phyloP scores from a whole-genome alignment of 2,113 vertebrate species.

The Pogona vitticeps region DNA sequence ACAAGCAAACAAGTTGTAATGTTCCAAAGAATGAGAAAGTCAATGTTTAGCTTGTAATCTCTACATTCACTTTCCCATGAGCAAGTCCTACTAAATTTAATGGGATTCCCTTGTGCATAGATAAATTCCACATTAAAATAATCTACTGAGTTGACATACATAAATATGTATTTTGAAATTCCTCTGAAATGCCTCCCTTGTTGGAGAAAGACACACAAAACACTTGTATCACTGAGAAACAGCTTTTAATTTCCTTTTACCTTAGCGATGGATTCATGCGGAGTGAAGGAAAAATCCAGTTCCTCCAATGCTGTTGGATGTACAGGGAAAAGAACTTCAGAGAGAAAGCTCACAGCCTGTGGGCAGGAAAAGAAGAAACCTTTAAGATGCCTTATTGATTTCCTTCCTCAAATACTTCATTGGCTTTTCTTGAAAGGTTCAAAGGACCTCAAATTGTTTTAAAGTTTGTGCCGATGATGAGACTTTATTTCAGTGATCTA shows the following conservation, averaged over 20 bases:
- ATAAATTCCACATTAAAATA: too few species aligned
- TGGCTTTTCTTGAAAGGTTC: conserved; percentile 63
- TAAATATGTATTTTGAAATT: not conserved
- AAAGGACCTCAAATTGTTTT: conserved; percentile 55
- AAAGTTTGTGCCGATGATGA: conserved; percentile 44
- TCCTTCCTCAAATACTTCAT: conserved; percentile 48
- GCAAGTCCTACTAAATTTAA: too few species aligned
- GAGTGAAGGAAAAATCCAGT: conserved; percentile 84
- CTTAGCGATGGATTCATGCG: conserved; percentile 90
- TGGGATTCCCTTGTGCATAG: not conserved
- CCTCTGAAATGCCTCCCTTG: not conserved
- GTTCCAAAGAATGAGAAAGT: too few species aligned
- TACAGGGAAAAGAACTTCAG: conserved; percentile 82
- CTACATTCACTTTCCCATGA: too few species aligned
- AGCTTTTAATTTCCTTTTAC: conserved; percentile 73
- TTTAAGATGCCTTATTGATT: conserved; percentile 63
- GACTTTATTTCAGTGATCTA: conserved; percentile 48
- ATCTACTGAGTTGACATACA: not conserved
- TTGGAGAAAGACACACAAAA: not conserved
- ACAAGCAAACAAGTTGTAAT: too few species aligned
- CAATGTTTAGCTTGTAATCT: too few species aligned
- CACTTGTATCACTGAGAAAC: not conserved
- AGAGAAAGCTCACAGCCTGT: conserved; percentile 85
- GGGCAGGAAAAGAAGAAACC: conserved; percentile 10
- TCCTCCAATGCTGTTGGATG: conserved; percentile 73